These are phyloP conservation scores for Sigmodon hispidus DNA, from an alignment of 2,113 vertebrate species.

Conservation along the genomic window DNA sequence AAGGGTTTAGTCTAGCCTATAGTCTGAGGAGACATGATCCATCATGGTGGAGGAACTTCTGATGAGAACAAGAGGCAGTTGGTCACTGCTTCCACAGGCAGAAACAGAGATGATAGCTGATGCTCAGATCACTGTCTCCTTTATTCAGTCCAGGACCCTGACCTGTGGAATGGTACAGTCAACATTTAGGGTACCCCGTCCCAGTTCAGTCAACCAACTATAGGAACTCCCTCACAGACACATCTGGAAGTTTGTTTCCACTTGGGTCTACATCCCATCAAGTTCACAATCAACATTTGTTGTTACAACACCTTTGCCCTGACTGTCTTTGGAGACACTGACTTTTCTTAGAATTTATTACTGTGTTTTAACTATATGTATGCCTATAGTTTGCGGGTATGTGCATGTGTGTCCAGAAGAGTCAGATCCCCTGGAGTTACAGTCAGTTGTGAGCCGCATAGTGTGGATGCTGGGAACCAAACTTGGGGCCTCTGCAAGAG, in stretches of 20 bases:
- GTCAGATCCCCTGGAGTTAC: background rate
- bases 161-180: too few species aligned
- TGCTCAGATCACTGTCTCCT: background rate
- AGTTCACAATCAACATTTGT: background rate
- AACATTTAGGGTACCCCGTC: background rate
- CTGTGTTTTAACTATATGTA: background rate
- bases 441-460: background rate
- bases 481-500: background rate
- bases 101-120: background rate
- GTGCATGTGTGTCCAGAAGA: background rate
- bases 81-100: background rate
- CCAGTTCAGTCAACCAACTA: background rate
- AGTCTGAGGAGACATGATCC: background rate
- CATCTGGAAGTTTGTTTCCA: background rate
- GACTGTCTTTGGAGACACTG: background rate
- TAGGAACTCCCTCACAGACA: background rate
- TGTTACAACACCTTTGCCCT: background rate
- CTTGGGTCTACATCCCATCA: background rate
- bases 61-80: background rate
- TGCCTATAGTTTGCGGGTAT: background rate
- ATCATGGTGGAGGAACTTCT: fast-evolving
- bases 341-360: background rate
- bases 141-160: background rate
- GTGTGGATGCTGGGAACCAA: background rate
- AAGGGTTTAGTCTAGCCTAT: background rate